A percentile compares a stretch with the other conserved stretches of the same genome.
Evolutionary conservation across 2,113 vertebrate genomes (phyloP).

Genomic region (Oplegnathus fasciatus): DNA sequence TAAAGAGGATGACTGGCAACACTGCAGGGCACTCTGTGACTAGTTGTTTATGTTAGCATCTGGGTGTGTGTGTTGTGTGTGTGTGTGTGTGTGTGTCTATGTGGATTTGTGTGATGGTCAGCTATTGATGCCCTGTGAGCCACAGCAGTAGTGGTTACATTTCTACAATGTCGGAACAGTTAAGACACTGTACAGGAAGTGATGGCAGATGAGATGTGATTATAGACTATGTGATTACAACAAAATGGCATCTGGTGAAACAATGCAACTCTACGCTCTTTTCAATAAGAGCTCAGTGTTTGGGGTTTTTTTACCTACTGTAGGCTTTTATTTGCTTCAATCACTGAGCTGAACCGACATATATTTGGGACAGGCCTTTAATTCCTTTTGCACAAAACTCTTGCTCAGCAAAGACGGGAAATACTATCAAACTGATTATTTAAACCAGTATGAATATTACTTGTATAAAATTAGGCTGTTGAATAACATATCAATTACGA

Average conservation of each 20-base stretch:
- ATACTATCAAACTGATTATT: too few species aligned
- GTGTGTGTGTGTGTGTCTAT: background rate
- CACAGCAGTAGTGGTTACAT: constrained; percentile 1
- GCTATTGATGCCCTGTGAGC: constrained; percentile 12
- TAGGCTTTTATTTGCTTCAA: too few species aligned
- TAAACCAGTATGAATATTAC: too few species aligned
- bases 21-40: constrained; percentile 45
- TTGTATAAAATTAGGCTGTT: too few species aligned
- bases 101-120: constrained; percentile 27
- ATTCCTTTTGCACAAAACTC: too few species aligned
- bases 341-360: too few species aligned
- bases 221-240: background rate
- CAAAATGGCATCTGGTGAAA: background rate
- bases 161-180: background rate
- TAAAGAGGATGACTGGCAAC: constrained; percentile 49
- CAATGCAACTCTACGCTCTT: background rate
- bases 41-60: constrained; percentile 53
- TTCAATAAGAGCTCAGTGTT: constrained; percentile 3
- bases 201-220: background rate
- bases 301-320: background rate
- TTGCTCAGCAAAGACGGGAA: too few species aligned
- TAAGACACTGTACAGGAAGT: background rate
- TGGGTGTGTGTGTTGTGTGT: constrained; percentile 13
- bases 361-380: too few species aligned
- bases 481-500: too few species aligned